Conservation (phyloP, 2,113 vertebrate species). For the Cygnus atratus region DNA sequence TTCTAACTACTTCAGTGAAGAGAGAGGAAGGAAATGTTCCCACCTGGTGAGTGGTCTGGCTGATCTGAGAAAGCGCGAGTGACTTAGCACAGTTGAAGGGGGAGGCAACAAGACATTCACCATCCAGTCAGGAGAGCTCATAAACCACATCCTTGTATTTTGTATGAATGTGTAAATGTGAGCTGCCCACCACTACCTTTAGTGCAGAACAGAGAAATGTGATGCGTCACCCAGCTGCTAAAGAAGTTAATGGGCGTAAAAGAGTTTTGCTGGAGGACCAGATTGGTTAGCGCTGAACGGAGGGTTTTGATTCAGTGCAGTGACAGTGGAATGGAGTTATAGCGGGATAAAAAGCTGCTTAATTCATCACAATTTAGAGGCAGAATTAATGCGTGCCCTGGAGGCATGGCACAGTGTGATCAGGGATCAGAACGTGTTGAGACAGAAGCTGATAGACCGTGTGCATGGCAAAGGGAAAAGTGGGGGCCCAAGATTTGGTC, state of each 20-base stretch:
- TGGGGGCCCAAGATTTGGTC: not conserved
- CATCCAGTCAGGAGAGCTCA: not conserved
- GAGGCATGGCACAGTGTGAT: not conserved
- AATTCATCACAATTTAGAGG: conserved; percentile 30
- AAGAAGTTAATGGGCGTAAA: not conserved
- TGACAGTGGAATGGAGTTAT: not conserved
- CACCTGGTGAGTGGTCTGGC: not conserved
- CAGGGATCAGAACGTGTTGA: not conserved
- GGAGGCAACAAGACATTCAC: fast-evolving
- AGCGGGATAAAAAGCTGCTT: conserved; percentile 10
- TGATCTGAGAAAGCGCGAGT: not conserved
- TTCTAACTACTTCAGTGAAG: not conserved
- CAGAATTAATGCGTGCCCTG: not conserved
- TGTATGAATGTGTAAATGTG: not conserved
- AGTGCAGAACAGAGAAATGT: not conserved
- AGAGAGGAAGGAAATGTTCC: not conserved
- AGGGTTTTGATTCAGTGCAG: not conserved
- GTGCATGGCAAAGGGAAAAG: not conserved
- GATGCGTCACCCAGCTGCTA: not conserved
- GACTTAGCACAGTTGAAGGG: not conserved
- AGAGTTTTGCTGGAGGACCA: not conserved
- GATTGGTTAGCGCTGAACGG: not conserved
- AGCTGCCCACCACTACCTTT: not conserved
- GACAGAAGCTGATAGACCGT: not conserved
- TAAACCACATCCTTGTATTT: not conserved